phyloP scores from a whole-genome alignment of 2,113 vertebrate genomes.

The Halcyon senegalensis region DNA sequence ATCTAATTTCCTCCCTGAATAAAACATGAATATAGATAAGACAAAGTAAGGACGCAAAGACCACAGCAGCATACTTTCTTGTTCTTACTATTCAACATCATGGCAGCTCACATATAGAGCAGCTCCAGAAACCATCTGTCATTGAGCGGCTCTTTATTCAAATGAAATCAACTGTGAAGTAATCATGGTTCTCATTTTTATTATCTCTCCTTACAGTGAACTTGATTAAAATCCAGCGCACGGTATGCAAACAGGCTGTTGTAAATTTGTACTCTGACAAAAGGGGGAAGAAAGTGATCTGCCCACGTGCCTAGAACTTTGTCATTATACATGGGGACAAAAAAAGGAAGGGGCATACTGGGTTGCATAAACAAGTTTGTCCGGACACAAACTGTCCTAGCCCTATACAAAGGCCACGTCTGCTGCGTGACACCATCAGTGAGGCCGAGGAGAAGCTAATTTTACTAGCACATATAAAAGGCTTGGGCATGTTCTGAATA shows the following conservation, averaged over 20 bases:
- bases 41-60: slow-evolving; percentile 55
- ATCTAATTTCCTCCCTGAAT: slow-evolving; percentile 70
- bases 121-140: slow-evolving; percentile 72
- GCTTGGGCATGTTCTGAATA: slow-evolving; percentile 36
- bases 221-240: slow-evolving; percentile 71
- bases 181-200: slow-evolving; percentile 72
- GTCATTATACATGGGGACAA: slow-evolving; percentile 53
- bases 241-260: slow-evolving; percentile 72
- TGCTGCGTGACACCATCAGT: slow-evolving; percentile 54
- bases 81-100: slow-evolving; percentile 64
- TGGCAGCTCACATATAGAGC: slow-evolving; percentile 68
- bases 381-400: slow-evolving; percentile 59
- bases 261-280: slow-evolving; percentile 71
- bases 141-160: slow-evolving; percentile 61
- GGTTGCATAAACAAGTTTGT: slow-evolving; percentile 65
- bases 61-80: slow-evolving; percentile 54
- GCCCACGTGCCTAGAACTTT: slow-evolving; percentile 55
- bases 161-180: slow-evolving; percentile 73
- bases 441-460: slow-evolving; percentile 23
- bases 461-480: slow-evolving; percentile 19
- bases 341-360: slow-evolving; percentile 59
- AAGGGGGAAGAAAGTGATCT: slow-evolving; percentile 67
- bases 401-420: slow-evolving; percentile 69
- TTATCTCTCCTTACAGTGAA: slow-evolving; percentile 70
- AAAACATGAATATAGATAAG: slow-evolving; percentile 72